A percentile compares a stretch with the other conserved stretches of the same genome.
Evolutionary conservation across 2,113 vertebrate genomes (phyloP).

Genomic region (Oreochromis tanganicae): DNA sequence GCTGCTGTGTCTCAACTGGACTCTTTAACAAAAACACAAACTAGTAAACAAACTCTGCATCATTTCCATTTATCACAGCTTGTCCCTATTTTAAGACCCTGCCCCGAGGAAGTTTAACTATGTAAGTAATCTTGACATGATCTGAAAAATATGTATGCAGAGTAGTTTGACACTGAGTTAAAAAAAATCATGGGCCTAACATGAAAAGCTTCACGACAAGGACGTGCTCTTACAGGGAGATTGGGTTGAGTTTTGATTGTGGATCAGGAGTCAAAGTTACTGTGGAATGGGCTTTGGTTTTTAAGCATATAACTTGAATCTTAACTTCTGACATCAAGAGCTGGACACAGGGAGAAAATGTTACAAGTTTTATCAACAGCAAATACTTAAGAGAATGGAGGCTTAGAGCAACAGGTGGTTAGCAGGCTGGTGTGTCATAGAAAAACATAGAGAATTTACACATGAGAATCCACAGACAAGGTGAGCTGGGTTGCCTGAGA

Average conservation of each 20-base stretch:
- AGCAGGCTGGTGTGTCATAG: not conserved
- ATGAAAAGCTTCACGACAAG: not conserved
- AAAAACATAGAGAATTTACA: not conserved
- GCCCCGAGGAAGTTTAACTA: not conserved
- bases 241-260: not conserved
- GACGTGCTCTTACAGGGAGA: accelerated
- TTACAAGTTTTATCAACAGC: not conserved
- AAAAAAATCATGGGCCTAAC: accelerated
- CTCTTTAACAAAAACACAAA: not conserved
- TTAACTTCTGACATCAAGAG: not conserved
- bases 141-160: not conserved
- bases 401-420: not conserved
- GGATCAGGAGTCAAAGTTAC: accelerated
- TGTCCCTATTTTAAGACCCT: not conserved
- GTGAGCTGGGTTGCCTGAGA: not conserved
- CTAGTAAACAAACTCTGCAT: not conserved
- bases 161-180: not conserved
- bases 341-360: not conserved
- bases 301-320: not conserved
- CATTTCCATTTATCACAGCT: not conserved
- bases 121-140: not conserved
- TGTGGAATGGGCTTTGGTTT: not conserved
- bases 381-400: not conserved
- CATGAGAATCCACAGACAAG: not conserved
- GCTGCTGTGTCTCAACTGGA: accelerated